These are phyloP conservation scores for Brachyopa scutellaris DNA, from an alignment of 2,888 invertebrate species.

Conservation along the genomic window DNA sequence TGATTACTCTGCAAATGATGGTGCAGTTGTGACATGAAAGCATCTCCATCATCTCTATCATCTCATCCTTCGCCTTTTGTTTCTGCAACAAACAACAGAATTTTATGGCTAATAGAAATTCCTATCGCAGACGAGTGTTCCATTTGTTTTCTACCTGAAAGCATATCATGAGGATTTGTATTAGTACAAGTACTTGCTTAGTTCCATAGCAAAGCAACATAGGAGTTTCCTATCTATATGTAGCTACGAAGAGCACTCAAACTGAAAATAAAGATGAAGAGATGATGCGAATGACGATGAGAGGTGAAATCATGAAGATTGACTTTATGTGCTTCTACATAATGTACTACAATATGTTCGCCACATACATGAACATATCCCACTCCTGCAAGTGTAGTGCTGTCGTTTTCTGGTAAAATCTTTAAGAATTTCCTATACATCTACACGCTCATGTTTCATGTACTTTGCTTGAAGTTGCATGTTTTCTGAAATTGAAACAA, in stretches of 20 bases:
- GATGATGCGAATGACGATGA: slow-evolving; percentile 58
- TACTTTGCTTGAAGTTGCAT: slow-evolving; percentile 42
- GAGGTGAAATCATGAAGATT: slow-evolving; percentile 61
- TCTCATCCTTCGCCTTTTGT: slow-evolving; percentile 23
- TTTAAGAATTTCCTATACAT: slow-evolving; percentile 36
- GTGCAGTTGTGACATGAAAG: slow-evolving; percentile 51
- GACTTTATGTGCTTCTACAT: slow-evolving; percentile 48
- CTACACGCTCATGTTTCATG: no score
- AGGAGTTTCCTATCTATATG: slow-evolving; percentile 22
- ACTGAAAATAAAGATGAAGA: slow-evolving; percentile 54
- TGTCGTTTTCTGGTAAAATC: slow-evolving; percentile 32
- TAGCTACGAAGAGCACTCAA: neutral
- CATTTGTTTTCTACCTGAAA: slow-evolving; percentile 61
- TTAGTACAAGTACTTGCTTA: slow-evolving; percentile 53
- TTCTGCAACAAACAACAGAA: slow-evolving; percentile 51
- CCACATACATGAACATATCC: slow-evolving; percentile 26
- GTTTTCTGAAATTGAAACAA: slow-evolving; percentile 58
- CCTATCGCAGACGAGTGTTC: slow-evolving; percentile 40
- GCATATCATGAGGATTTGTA: slow-evolving; percentile 50
- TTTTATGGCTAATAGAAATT: slow-evolving; percentile 56
- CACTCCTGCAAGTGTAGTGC: slow-evolving; percentile 49
- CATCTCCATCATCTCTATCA: slow-evolving; percentile 48
- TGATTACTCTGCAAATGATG: slow-evolving; percentile 37
- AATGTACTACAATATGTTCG: slow-evolving; percentile 28
- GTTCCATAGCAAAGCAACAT: slow-evolving; percentile 31